These are phyloP conservation scores for Aspidoscelis tigris DNA, from an alignment of 2,113 vertebrate species.

Conservation along the genomic window DNA sequence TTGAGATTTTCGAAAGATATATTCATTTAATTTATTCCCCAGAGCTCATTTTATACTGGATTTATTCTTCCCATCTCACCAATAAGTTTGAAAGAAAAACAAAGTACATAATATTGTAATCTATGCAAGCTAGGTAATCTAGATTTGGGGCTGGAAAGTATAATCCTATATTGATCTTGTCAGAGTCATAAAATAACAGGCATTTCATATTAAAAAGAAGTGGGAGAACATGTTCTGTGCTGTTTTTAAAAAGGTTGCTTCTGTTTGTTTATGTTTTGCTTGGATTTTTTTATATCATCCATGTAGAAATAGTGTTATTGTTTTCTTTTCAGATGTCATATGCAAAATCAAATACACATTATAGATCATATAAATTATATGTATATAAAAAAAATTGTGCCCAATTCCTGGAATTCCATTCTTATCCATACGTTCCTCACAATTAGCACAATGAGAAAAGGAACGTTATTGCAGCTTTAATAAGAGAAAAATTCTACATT, in stretches of 20 bases:
- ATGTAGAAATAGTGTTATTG: neutral
- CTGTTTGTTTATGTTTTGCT: neutral
- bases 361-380: neutral
- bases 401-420: slow-evolving; percentile 3
- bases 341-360: neutral
- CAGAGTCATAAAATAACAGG: neutral
- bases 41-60: slow-evolving; percentile 46
- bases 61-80: neutral
- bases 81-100: slow-evolving; percentile 9
- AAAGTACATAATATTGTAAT: slow-evolving; percentile 16
- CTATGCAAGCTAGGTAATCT: neutral
- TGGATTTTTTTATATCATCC: neutral
- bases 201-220: accelerated
- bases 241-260: neutral
- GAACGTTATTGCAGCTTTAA: neutral
- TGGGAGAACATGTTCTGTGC: slow-evolving; percentile 58
- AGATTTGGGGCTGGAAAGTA: neutral
- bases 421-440: neutral
- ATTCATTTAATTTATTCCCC: slow-evolving; percentile 42
- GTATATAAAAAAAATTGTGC: no score
- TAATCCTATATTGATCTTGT: neutral
- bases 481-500: neutral
- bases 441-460: neutral
- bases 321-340: slow-evolving; percentile 1
- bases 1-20: slow-evolving; percentile 35